Conservation (phyloP, 2,888 invertebrate species). For the Ypsolopha sequella region DNA sequence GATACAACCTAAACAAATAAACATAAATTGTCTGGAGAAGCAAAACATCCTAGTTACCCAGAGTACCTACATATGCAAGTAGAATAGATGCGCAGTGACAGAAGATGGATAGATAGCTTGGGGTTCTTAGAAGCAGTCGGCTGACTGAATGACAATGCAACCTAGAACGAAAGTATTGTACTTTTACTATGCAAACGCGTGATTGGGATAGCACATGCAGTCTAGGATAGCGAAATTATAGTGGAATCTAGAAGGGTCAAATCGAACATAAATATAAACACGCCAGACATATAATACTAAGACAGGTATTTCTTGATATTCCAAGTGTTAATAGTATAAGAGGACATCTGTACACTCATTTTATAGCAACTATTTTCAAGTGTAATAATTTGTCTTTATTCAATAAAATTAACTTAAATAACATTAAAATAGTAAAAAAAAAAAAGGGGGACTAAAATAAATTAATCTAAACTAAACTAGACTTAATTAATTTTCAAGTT, state of each 20-base stretch:
- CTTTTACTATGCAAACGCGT: conserved; percentile 63
- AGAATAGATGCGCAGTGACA: conserved; percentile 13
- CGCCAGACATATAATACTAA: neutral
- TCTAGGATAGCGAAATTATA: conserved; percentile 24
- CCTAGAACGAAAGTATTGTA: conserved; percentile 68
- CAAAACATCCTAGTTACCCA: too few species aligned
- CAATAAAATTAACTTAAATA: too few species aligned
- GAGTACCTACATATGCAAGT: too few species aligned
- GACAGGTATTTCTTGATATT: neutral
- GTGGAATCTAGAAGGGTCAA: conserved; percentile 11
- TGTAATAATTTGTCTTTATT: too few species aligned
- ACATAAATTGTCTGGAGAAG: too few species aligned
- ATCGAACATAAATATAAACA: neutral
- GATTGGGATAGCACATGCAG: conserved; percentile 36
- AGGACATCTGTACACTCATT: too few species aligned
- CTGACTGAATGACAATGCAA: conserved; percentile 54
- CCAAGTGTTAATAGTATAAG: neutral
- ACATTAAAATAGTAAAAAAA: too few species aligned
- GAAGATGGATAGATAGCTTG: conserved; percentile 23
- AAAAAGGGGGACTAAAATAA: too few species aligned
- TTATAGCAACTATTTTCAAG: too few species aligned
- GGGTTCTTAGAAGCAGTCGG: conserved; percentile 17
- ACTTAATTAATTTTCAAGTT: too few species aligned
- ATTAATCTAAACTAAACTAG: too few species aligned
- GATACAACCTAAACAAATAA: too few species aligned